phyloP scores from a whole-genome alignment of 23 tunicate genomes.

The Diplosoma virens region DNA sequence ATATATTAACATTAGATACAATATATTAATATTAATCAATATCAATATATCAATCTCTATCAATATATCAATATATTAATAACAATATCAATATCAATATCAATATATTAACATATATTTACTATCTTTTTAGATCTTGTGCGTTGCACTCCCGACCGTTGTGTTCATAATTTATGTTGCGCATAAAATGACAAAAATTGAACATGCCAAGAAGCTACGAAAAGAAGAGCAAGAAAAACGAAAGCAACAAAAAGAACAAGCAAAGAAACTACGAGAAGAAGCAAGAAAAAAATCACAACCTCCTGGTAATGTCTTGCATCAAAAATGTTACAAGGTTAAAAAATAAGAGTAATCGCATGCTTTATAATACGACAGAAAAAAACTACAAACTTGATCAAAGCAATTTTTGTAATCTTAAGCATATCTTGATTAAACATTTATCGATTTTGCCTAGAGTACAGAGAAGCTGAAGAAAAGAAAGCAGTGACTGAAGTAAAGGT shows the following conservation, averaged over 20 bases:
- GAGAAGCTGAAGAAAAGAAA: not conserved
- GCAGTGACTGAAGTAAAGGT: not conserved
- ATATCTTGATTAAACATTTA: no score
- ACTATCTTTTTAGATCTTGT: slow-evolving; percentile 45
- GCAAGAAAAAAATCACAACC: slow-evolving; percentile 74
- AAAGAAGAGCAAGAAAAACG: slow-evolving; percentile 65
- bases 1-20: no score
- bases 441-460: no score
- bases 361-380: no score
- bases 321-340: not conserved
- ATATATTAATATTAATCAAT: no score
- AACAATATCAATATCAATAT: not conserved
- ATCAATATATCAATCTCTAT: no score
- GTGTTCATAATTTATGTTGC: slow-evolving; percentile 96
- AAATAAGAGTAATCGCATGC: slow-evolving; percentile 44
- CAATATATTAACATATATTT: not conserved
- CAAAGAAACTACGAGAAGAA: slow-evolving; percentile 56
- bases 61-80: no score
- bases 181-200: slow-evolving; percentile 85
- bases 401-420: no score
- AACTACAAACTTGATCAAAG: no score
- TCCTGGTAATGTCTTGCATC: slow-evolving; percentile 55
- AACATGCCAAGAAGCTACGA: slow-evolving; percentile 80
- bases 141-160: slow-evolving; percentile 86
- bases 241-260: slow-evolving; percentile 54